Conservation (phyloP, 2,888 invertebrate species). For the Allacma fusca region DNA sequence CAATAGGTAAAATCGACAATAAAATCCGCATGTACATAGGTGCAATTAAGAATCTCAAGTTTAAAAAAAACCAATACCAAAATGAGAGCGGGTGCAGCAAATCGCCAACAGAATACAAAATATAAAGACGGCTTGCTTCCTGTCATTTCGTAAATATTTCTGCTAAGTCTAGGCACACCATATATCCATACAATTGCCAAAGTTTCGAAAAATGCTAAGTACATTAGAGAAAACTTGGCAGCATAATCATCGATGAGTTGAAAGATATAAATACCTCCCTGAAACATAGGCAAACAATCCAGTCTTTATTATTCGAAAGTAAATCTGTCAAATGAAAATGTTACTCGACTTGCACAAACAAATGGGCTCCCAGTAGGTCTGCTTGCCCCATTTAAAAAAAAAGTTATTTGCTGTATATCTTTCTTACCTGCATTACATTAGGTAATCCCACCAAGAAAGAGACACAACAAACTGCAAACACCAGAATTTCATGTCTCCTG, state of each 20-base stretch:
- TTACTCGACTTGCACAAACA: too few relatives aligned
- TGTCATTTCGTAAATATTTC: constrained; percentile 89
- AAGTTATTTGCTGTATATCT: not conserved
- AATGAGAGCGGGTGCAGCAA: constrained; percentile 81
- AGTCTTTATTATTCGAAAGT: not conserved
- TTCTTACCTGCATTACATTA: constrained; percentile 79
- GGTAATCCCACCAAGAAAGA: constrained; percentile 87
- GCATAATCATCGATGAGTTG: constrained; percentile 93
- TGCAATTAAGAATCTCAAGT: not conserved
- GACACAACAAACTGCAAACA: constrained; percentile 80
- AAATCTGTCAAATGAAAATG: too few relatives aligned
- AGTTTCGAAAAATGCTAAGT: constrained; percentile 91
- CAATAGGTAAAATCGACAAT: constrained; percentile 14
- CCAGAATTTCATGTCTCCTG: constrained; percentile 85
- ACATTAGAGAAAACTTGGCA: constrained; percentile 90
- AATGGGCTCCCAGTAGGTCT: too few relatives aligned
- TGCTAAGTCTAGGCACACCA: constrained; percentile 79
- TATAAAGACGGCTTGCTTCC: constrained; percentile 80
- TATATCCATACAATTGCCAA: constrained; percentile 92
- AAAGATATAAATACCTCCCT: constrained; percentile 91
- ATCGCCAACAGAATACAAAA: constrained; percentile 85
- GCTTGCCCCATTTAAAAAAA: not conserved
- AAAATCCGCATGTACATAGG: not conserved
- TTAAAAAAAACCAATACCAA: constrained; percentile 67
- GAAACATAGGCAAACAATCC: constrained; percentile 42